Percentiles rank a stretch among this genome's conserved stretches.
These are phyloP conservation scores for Tetranychus truncatus DNA, from an alignment of 2,888 invertebrate species.

Conservation along the genomic window DNA sequence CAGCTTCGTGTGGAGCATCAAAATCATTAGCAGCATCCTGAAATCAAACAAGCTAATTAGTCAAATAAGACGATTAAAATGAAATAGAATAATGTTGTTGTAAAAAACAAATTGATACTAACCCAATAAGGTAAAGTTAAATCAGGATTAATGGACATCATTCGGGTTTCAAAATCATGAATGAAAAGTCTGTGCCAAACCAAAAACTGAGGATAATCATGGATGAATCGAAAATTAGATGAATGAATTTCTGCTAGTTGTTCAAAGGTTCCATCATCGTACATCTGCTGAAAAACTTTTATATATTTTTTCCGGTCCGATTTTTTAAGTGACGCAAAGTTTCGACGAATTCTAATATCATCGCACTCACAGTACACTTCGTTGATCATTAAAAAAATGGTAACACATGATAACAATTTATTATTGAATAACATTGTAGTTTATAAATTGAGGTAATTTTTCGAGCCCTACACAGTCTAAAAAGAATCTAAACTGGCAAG, in stretches of 20 bases:
- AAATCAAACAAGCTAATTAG: not conserved
- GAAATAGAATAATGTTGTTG: no score
- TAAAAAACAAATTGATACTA: not conserved
- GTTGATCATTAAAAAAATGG: not conserved
- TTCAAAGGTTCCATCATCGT: not conserved
- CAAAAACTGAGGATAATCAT: not conserved
- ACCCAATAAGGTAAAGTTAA: constrained; percentile 8
- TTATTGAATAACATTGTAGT: no score
- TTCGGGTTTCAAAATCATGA: not conserved
- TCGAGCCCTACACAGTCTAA: no score
- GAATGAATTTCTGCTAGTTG: not conserved
- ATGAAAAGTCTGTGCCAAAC: constrained; percentile 2
- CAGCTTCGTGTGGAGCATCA: not conserved
- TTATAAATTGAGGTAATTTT: no score
- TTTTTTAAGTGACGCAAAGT: not conserved
- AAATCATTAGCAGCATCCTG: constrained; percentile 9
- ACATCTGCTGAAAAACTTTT: not conserved
- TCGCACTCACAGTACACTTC: not conserved
- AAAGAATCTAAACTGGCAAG: no score
- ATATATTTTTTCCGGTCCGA: not conserved
- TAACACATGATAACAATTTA: no score
- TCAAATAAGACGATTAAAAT: not conserved
- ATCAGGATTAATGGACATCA: not conserved
- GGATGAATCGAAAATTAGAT: not conserved
- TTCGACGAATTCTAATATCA: not conserved